Conservation (phyloP, 2,888 invertebrate genomes). For the Oscheius onirici region DNA sequence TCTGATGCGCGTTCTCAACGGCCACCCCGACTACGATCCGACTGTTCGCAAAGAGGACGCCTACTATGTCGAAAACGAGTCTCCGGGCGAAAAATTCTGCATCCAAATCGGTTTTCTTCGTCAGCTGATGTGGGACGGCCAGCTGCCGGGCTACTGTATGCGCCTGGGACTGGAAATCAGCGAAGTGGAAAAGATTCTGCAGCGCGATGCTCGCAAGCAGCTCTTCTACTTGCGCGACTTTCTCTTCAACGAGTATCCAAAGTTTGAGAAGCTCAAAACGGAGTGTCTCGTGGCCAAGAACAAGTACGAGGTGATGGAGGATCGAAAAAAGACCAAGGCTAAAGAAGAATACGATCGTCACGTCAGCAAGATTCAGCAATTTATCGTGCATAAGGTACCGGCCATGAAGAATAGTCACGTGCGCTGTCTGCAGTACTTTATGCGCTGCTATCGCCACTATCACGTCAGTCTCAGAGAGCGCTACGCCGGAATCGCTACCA, state of each 20-base stretch:
- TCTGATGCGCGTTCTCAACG: conserved; percentile 15
- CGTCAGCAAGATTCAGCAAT: neutral
- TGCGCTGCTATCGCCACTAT: conserved; percentile 2
- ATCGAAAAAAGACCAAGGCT: conserved; percentile 9
- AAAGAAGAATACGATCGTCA: conserved; percentile 5
- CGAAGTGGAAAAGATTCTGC: conserved; percentile 22
- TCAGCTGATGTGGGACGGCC: conserved; percentile 7
- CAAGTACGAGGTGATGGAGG: neutral
- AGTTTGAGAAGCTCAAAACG: neutral
- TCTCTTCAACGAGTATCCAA: neutral
- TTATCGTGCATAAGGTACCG: conserved; percentile 1
- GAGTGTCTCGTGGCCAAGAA: neutral
- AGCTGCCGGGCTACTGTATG: conserved; percentile 4
- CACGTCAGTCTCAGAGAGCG: conserved; percentile 9
- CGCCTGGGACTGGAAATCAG: conserved; percentile 18
- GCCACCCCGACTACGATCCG: conserved; percentile 18
- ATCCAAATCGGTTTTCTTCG: neutral
- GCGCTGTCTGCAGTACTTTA: neutral
- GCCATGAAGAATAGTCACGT: conserved; percentile 2
- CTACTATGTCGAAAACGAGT: conserved; percentile 18
- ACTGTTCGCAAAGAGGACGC: neutral
- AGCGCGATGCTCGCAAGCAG: conserved; percentile 13
- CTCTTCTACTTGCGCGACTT: conserved; percentile 2
- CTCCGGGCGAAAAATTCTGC: conserved; percentile 16
- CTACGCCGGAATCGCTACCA: conserved; percentile 14